These are phyloP conservation scores for Mergus octosetaceus DNA, from an alignment of 2,797 vertebrate species.

Conservation along the genomic window DNA sequence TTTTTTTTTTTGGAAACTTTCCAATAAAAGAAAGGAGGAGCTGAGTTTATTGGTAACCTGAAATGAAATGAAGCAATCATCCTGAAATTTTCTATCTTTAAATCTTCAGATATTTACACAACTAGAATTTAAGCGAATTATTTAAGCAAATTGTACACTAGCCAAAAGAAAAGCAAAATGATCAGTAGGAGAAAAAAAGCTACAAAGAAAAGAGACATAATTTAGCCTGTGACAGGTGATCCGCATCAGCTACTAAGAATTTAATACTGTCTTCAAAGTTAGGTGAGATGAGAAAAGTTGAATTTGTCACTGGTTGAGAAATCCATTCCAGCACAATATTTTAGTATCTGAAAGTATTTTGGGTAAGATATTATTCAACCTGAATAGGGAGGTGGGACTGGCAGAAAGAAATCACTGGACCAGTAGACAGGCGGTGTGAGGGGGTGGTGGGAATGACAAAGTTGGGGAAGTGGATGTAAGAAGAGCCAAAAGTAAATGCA, in stretches of 20 bases:
- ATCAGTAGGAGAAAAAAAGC: not conserved
- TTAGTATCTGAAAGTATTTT: not conserved
- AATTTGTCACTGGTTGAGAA: not conserved
- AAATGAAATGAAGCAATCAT: constrained; percentile 22
- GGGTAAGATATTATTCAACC: not conserved
- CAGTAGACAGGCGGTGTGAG: not conserved
- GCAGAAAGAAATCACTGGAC: constrained; percentile 6
- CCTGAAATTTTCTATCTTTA: not conserved
- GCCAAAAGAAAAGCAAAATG: not conserved
- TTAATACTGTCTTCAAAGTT: not conserved
- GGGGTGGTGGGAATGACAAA: not conserved
- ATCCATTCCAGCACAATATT: not conserved
- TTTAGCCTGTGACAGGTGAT: not conserved
- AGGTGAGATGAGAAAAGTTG: not conserved
- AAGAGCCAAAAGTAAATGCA: not conserved
- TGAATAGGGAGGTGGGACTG: not conserved
- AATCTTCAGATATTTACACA: not conserved
- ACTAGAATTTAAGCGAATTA: not conserved
- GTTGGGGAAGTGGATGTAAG: not conserved
- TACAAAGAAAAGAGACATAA: not conserved
- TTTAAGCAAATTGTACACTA: not conserved
- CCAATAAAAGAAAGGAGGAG: not conserved
- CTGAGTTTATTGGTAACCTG: not conserved
- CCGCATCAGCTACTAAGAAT: not conserved
- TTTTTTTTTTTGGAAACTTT: not conserved